Evolutionary conservation across 92 coral and sea anemone genomes (phyloP).

Genomic region (Parazoanthus atlanticus): DNA sequence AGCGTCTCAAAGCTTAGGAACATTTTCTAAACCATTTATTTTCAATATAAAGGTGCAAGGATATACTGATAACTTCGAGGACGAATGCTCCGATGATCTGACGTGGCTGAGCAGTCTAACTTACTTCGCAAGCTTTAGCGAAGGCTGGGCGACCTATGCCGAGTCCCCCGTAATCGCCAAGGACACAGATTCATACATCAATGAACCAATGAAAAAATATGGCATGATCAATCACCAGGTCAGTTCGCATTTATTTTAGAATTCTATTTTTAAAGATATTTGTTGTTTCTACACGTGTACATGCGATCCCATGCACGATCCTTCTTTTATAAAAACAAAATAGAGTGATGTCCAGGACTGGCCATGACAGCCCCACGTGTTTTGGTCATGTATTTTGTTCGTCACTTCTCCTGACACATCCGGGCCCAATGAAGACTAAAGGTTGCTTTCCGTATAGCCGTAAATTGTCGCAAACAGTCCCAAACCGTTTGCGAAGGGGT

Average conservation of each 20-base stretch:
- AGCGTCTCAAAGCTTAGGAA: no score
- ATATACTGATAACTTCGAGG: constrained; percentile 65
- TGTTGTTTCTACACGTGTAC: background rate
- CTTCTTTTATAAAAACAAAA: no score
- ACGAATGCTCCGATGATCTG: constrained; percentile 47
- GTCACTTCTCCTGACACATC: no score
- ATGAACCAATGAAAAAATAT: constrained; percentile 61
- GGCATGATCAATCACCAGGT: constrained; percentile 94
- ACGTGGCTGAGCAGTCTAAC: constrained; percentile 58
- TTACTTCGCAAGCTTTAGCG: constrained; percentile 80
- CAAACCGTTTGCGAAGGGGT: no score
- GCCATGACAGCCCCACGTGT: no score
- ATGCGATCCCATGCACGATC: no score
- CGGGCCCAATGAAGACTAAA: no score
- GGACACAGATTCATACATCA: constrained; percentile 70
- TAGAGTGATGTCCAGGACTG: no score
- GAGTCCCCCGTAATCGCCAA: constrained; percentile 73
- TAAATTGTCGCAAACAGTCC: no score
- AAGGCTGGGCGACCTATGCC: constrained; percentile 97
- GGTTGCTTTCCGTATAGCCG: no score
- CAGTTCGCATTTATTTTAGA: background rate
- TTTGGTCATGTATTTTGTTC: no score
- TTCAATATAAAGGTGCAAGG: constrained; percentile 74
- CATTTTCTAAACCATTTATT: background rate
- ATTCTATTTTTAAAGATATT: no score